These are phyloP conservation scores for Microctonus hyperodae DNA, from an alignment of 2,888 invertebrate genomes.

Conservation along the genomic window DNA sequence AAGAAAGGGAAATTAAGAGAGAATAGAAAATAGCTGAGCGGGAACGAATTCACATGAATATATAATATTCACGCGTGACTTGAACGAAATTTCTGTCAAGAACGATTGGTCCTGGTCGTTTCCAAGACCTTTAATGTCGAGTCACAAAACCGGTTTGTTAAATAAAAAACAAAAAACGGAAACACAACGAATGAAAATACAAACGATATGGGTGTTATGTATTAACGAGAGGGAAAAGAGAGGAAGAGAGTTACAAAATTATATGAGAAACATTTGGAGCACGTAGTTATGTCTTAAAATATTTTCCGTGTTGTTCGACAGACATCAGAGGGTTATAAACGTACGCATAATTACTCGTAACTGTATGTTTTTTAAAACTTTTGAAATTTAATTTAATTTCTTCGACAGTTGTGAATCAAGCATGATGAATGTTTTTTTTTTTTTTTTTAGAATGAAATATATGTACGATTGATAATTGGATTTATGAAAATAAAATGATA, in stretches of 20 bases:
- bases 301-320: constrained; percentile 40
- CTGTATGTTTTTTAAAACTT: not conserved
- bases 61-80: constrained; percentile 18
- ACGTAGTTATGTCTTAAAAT: constrained; percentile 46
- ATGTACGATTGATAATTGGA: constrained; percentile 3
- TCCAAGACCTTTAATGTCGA: constrained; percentile 33
- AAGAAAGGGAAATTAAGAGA: not conserved
- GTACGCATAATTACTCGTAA: constrained; percentile 8
- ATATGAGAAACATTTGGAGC: constrained; percentile 46
- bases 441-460: not conserved
- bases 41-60: constrained; percentile 10
- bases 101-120: constrained; percentile 32
- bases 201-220: constrained; percentile 1
- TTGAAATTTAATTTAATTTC: not conserved
- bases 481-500: constrained; percentile 7
- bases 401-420: not conserved
- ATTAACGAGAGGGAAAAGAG: constrained; percentile 28
- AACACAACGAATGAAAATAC: constrained; percentile 31
- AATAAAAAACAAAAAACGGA: not conserved
- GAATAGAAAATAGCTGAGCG: not conserved
- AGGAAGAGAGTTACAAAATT: constrained; percentile 39
- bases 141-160: constrained; percentile 20
- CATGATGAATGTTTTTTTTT: not conserved
- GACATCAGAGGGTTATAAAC: constrained; percentile 32
- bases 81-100: constrained; percentile 28